Base-by-base conservation (phyloP, 2,797 vertebrate species). In the Coregonus ussuriensis region DNA sequence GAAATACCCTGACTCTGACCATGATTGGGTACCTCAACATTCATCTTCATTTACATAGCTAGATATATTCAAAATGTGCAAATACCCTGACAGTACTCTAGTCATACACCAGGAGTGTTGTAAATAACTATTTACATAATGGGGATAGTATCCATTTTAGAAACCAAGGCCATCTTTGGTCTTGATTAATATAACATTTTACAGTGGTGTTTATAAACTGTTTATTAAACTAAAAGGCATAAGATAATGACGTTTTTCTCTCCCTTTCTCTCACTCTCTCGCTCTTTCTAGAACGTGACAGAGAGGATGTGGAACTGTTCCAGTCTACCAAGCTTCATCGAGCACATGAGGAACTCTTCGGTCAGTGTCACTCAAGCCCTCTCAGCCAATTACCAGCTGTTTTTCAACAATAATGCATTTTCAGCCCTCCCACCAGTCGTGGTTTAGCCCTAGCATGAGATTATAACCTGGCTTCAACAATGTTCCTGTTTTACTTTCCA, bases 221-320 rank as follows among this genome's bases (percentile, higher is more conserved):
- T 52, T n/a, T 47, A 6, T 21, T 41, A 13, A 47, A 25, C n/a
- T 41, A 1, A 13, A 14, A 25, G 11, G n/a, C 9, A 41, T 11
- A 11, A 13, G n/a, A 13, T 21, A 4, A n/a, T 21, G 2, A n/a
- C n/a, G 15, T 21, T 25, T 4, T 51, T 29, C 21, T 51, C 11
- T 71, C 66, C 35, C 21, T 5, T 21, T 76, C 3, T 77, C 16
- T 72, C 4, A 79, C 11, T 80, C 7, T 70, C 74, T 76, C 66
- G 35, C 73, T 71, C 33, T 47, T 3, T 66, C 35, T 67, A 89
- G 88, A 77, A 89, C 78, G 21, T 86, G 31, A 70, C 41, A 51
- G 79, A 85, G 71, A 84, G 75, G 75, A 83, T 81, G 78, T 83
- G 74, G 84, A 93, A 93, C 71, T 83, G 70, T 84, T 87, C 82